Base-by-base conservation (phyloP, 2,888 invertebrate species). In the Stenodera caucasica region DNA sequence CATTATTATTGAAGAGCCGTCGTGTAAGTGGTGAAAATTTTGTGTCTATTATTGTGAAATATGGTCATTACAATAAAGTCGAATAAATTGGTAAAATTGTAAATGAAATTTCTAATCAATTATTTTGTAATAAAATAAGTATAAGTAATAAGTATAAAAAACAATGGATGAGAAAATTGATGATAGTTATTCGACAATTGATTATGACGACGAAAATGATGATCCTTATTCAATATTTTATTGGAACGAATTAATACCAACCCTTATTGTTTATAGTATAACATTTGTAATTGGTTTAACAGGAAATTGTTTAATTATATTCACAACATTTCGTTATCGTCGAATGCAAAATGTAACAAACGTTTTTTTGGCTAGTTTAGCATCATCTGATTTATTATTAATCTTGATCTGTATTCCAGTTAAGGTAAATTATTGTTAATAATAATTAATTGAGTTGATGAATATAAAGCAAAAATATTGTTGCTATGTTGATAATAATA, bases 361-460 rank as follows among this genome's bases (percentile, higher is more conserved):
- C 74, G 84, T 88, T 52, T 88, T 90, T 73, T 81, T 90, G 40
- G 85, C 88, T 18, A 88, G 88, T 68, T 79, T 90, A 60, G 88
- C 89, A 7, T 85, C 86, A 0, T 88, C 89, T 0, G 90, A 90
- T 78, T 82, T 90, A 2, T 82, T 89, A 29, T 83, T 90, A 50
- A 87, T 90, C 60, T 79, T 85, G 60, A 82, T 89, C 72, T 90
- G 90, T 78, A 87, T 90, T 61, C 90, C 90, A 8, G 86, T 90
- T 12, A 89, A 88, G 85, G 88, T 88, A 78, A 81, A 81, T 60
- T 1, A 14, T 35, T 6, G 26, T 26, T 26, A 26, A 26, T 26
- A 26, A 26, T 26, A 26, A 26, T 26, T 26, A 26, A 26, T 26
- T 26, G 9, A 50, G 21, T 14, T 23, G 6, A 50, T 50, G 7